Percentiles rank a stretch among this genome's conserved stretches.
phyloP scores from a whole-genome alignment of 2,888 invertebrate species.

The Scaptomyza caliginosa region DNA sequence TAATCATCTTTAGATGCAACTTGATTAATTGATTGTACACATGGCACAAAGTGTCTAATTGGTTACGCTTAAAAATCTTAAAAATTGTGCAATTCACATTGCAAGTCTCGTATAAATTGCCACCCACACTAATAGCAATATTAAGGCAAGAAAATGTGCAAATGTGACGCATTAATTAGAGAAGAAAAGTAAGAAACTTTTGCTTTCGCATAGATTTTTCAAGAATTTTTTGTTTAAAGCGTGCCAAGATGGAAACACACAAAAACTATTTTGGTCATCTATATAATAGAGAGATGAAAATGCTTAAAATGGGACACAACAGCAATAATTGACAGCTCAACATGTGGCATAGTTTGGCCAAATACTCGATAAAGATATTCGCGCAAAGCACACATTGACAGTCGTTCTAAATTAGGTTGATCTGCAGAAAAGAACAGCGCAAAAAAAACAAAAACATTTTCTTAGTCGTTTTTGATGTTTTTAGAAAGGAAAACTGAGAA shows the following conservation, averaged over 20 bases:
- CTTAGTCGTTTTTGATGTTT: neutral
- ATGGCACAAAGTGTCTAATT: conserved; percentile 55
- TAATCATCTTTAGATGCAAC: conserved; percentile 5
- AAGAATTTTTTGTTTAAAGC: conserved; percentile 25
- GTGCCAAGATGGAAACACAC: conserved; percentile 35
- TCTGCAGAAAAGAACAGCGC: conserved; percentile 29
- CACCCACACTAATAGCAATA: conserved; percentile 18
- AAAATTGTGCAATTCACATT: conserved; percentile 45
- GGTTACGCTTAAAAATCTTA: conserved; percentile 18
- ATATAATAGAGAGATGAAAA: conserved; percentile 7
- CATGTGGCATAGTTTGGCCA: conserved; percentile 9
- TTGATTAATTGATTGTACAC: conserved; percentile 52
- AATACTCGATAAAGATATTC: conserved; percentile 28
- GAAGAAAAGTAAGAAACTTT: conserved; percentile 48
- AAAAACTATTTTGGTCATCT: conserved; percentile 26
- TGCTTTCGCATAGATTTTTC: conserved; percentile 29
- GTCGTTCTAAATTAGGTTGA: conserved; percentile 69
- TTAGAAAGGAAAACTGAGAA: conserved; percentile 32
- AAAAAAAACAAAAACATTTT: conserved; percentile 25
- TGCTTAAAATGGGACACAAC: conserved; percentile 5
- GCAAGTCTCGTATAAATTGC: conserved; percentile 4
- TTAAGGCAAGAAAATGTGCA: neutral
- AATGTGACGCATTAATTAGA: conserved; percentile 32
- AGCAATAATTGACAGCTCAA: conserved; percentile 34
- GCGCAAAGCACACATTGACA: conserved; percentile 50